Conservation (phyloP, 2,888 invertebrate genomes). For the Heliconius ethilla region DNA sequence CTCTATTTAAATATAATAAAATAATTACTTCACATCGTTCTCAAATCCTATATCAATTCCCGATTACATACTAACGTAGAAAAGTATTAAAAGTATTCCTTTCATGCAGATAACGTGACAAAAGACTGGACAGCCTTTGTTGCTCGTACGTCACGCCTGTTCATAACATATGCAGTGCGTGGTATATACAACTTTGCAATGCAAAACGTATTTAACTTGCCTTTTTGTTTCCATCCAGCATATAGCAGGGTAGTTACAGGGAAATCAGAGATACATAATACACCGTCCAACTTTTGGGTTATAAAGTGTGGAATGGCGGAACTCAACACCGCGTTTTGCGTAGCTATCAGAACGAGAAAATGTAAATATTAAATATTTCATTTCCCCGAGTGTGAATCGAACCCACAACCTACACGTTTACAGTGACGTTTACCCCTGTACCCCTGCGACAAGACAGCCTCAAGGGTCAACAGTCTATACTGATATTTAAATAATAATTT, state of each 20-base stretch:
- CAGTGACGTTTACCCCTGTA: too few species aligned
- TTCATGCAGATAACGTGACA: not conserved
- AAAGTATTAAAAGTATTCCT: not conserved
- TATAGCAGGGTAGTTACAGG: not conserved
- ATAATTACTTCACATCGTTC: not conserved
- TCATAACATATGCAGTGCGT: not conserved
- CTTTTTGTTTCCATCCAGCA: not conserved
- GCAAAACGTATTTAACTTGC: not conserved
- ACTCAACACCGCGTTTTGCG: too few species aligned
- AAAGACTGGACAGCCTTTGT: not conserved
- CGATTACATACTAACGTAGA: not conserved
- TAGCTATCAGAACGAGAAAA: too few species aligned
- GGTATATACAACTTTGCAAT: not conserved
- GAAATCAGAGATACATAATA: not conserved
- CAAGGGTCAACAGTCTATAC: too few species aligned
- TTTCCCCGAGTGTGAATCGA: too few species aligned
- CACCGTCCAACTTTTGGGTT: too few species aligned
- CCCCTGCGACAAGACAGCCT: too few species aligned
- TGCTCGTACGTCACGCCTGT: not conserved
- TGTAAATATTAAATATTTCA: too few species aligned
- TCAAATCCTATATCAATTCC: not conserved
- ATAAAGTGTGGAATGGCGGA: too few species aligned
- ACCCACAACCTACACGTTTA: too few species aligned
- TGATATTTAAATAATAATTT: too few species aligned
- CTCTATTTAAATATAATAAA: too few species aligned